Percentiles rank a stretch among this genome's conserved stretches.
These are phyloP conservation scores for Helicoverpa assulta DNA, from an alignment of 2,888 invertebrate genomes.

Conservation along the genomic window DNA sequence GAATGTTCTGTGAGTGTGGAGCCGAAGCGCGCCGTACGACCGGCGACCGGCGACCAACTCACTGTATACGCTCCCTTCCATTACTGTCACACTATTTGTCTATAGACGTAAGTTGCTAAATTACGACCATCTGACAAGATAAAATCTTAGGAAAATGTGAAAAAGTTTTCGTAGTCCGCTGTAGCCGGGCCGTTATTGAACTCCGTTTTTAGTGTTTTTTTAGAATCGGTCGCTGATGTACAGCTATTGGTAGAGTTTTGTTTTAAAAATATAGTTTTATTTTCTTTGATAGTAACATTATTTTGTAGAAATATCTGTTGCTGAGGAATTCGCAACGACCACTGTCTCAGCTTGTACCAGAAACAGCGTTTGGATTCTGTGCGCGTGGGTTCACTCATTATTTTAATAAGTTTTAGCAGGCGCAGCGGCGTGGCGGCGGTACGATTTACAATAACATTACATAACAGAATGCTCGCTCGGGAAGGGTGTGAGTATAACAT, in stretches of 20 bases:
- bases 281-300: not conserved
- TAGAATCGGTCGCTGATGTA: slow-evolving; percentile 1
- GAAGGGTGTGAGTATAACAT: slow-evolving; percentile 76
- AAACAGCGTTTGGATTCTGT: not conserved
- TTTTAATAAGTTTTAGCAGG: slow-evolving; percentile 48
- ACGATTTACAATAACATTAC: slow-evolving; percentile 61
- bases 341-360: not conserved
- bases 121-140: slow-evolving; percentile 58
- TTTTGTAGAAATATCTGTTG: not conserved
- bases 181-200: slow-evolving; percentile 19
- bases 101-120: slow-evolving; percentile 61
- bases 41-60: slow-evolving; percentile 56
- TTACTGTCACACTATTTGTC: slow-evolving; percentile 65
- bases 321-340: not conserved
- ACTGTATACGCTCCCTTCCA: slow-evolving; percentile 63
- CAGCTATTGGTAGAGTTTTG: not conserved
- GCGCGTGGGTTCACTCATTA: slow-evolving; percentile 33
- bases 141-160: slow-evolving; percentile 44
- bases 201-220: slow-evolving; percentile 2
- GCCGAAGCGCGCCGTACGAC: slow-evolving; percentile 59
- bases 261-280: not conserved
- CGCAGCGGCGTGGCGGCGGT: slow-evolving; percentile 42
- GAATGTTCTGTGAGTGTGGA: slow-evolving; percentile 75
- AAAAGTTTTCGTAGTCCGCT: slow-evolving; percentile 40
- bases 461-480: slow-evolving; percentile 55